Percentiles rank a stretch among this genome's conserved stretches.
Evolutionary conservation across 2,888 invertebrate genomes (phyloP).

Genomic region (Pachycephus smyrnensis): DNA sequence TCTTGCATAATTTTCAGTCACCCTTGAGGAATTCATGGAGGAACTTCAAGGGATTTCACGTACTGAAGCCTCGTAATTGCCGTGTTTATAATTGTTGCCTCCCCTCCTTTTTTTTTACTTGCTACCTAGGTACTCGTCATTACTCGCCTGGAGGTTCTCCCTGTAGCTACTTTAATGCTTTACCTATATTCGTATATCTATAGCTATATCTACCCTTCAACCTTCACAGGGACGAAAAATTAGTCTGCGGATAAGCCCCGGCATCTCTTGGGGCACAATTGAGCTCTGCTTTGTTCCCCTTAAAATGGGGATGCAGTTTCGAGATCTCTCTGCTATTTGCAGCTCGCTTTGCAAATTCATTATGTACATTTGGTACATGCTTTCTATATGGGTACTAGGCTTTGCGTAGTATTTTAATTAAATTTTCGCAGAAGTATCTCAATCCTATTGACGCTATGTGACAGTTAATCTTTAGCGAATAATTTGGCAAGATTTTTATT

Average conservation of each 20-base stretch:
- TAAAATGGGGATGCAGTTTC: background rate
- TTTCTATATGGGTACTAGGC: too few relatives aligned
- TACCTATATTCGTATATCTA: background rate
- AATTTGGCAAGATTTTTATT: background rate
- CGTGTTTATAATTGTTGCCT: conserved; percentile 57
- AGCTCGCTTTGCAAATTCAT: background rate
- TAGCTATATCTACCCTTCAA: conserved; percentile 25
- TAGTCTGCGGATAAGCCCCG: conserved; percentile 42
- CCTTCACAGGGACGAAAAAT: conserved; percentile 40
- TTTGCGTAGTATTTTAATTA: background rate
- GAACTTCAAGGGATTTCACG: conserved; percentile 36
- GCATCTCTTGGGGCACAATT: conserved; percentile 2
- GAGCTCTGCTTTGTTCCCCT: conserved; percentile 3
- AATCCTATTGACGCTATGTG: background rate
- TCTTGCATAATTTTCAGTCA: background rate
- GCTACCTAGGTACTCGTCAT: background rate
- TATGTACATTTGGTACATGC: too few relatives aligned
- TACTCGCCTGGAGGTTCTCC: background rate
- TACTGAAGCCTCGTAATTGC: conserved; percentile 49
- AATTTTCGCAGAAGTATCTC: background rate
- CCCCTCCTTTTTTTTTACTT: conserved; percentile 29
- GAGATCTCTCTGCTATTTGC: background rate
- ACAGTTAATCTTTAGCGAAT: background rate
- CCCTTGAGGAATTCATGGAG: conserved; percentile 5
- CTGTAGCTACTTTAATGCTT: background rate